Percentiles rank a stretch among this genome's conserved stretches.
Conservation (phyloP, 1,140 invertebrate species). For the Pomacea maculata region DNA sequence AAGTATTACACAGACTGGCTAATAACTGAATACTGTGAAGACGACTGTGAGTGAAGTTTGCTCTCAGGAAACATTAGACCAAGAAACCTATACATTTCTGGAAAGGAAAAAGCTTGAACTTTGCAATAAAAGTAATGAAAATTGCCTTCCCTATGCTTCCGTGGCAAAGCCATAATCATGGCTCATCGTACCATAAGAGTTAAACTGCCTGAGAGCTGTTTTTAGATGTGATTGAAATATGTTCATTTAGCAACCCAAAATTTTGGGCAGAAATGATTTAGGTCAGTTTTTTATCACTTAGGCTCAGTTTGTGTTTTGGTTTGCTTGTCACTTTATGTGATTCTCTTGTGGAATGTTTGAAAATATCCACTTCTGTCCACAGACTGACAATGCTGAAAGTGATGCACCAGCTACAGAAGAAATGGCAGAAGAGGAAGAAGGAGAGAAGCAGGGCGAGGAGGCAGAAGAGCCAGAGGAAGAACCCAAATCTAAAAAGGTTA, state of each 20-base stretch:
- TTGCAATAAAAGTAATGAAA: too few relatives aligned
- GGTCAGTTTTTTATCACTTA: not conserved
- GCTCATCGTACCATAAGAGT: too few relatives aligned
- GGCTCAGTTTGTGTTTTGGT: not conserved
- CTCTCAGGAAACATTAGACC: too few relatives aligned
- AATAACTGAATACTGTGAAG: too few relatives aligned
- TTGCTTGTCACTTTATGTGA: not conserved
- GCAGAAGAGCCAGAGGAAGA: constrained; percentile 24
- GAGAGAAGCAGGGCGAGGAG: constrained; percentile 36
- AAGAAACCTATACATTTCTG: too few relatives aligned
- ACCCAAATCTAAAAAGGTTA: not conserved
- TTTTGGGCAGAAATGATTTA: not conserved
- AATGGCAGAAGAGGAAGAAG: constrained; percentile 33
- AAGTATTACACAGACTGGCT: too few relatives aligned
- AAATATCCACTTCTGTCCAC: too few relatives aligned
- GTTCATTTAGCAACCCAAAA: not conserved
- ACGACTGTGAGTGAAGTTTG: too few relatives aligned
- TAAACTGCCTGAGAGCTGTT: too few relatives aligned
- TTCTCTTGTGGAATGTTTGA: not conserved
- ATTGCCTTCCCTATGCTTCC: too few relatives aligned
- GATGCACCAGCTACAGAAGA: constrained; percentile 52
- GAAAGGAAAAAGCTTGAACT: too few relatives aligned
- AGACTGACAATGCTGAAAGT: not conserved
- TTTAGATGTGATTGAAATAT: not conserved
- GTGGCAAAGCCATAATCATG: too few relatives aligned